Conservation (phyloP, 2,113 vertebrate species). For the Rhegmatorhina hoffmannsi region DNA sequence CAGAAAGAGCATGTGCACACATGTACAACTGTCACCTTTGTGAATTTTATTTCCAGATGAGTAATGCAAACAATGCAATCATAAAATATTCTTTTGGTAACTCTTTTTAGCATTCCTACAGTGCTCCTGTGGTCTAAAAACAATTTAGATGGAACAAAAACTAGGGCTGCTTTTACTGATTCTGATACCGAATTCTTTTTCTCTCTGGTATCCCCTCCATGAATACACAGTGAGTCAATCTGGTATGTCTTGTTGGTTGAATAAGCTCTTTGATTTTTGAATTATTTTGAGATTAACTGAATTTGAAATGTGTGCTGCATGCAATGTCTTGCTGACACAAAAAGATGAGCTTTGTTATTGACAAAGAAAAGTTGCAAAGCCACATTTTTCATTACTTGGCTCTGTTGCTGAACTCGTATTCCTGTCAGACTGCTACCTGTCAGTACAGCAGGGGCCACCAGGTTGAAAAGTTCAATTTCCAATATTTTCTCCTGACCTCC, state of each 20-base stretch:
- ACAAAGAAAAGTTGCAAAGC: constrained; percentile 72
- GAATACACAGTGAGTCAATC: constrained; percentile 77
- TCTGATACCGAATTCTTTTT: constrained; percentile 72
- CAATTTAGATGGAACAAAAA: constrained; percentile 72
- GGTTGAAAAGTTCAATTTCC: constrained; percentile 69
- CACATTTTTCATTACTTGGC: constrained; percentile 68
- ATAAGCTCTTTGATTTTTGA: constrained; percentile 82
- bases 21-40: not conserved
- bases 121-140: constrained; percentile 64
- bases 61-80: constrained; percentile 63
- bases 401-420: constrained; percentile 39
- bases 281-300: constrained; percentile 83
- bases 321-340: constrained; percentile 73
- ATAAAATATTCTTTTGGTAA: constrained; percentile 47
- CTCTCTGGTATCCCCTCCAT: constrained; percentile 47
- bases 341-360: constrained; percentile 78
- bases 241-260: constrained; percentile 77
- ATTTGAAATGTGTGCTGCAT: constrained; percentile 79
- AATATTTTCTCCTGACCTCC: constrained; percentile 54
- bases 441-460: constrained; percentile 17
- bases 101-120: constrained; percentile 71
- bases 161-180: constrained; percentile 63
- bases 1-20: not conserved
- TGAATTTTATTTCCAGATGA: constrained; percentile 43
- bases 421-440: constrained; percentile 14